Evolutionary conservation across 2,888 invertebrate genomes (phyloP), one percentile per base, ranked within the genome.

Genomic region (Torymus aiolomorphi): DNA sequence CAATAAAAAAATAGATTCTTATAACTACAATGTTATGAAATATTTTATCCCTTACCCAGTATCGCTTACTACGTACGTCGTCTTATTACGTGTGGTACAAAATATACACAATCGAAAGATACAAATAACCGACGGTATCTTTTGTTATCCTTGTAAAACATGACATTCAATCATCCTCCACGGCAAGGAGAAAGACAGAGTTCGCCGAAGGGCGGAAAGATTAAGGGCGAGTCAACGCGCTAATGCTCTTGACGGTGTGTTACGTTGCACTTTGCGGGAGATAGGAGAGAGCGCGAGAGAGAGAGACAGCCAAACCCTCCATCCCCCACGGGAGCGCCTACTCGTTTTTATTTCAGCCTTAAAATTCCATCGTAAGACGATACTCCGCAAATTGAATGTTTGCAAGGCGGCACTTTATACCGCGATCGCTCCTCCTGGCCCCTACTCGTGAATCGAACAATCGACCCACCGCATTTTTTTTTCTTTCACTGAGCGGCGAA

Each of bases 351-450:
- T 77, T 77, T 77, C 42, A 18, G 14, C 61, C 85, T 87, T 87
- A 84, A 87, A 88, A 88, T 87, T 86, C 84, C 83, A 82, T 80
- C 79, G 88, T 85, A 88, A 88, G 84, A 78, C 84, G 88, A 89
- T 88, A 88, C 86, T 84, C 83, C 78, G 82, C 83, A 87, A 88
- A 88, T 88, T 87, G 88, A 88, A 88, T 88, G 87, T 88, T 86
- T 85, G 84, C 80, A 76, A 80, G 80, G 80, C 80, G 82, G 83
- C 83, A 83, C 84, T 85, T 84, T 81, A 77, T 56, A 54, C 12
- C 66, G 59, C 80, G 78, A 82, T 83, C 79, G 82, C 62, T 42
- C 61, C 52, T 65, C 62, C 66, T 70, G 78, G 80, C 77, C 63
- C 18, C 20, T 61, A n/a, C 12, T 31, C 13, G n/a, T 10, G 72